These are phyloP conservation scores for Coreius guichenoti DNA, from an alignment of 2,797 vertebrate species.

Conservation along the genomic window DNA sequence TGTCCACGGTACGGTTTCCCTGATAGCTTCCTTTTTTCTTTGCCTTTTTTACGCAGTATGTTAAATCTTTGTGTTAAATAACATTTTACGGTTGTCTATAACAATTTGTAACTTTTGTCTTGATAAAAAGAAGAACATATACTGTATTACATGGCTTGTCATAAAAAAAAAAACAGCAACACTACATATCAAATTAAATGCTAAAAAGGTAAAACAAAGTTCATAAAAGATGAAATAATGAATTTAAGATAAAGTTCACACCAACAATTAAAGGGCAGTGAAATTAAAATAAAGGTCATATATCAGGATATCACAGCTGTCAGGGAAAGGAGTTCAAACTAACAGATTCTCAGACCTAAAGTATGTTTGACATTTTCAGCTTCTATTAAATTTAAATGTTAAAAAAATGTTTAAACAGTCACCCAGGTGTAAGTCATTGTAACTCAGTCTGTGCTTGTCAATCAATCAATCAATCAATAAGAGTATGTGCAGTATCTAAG, in stretches of 20 bases:
- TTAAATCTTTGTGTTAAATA: too few relatives aligned
- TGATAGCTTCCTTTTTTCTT: neutral
- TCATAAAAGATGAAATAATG: slow-evolving; percentile 57
- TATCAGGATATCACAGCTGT: slow-evolving; percentile 56
- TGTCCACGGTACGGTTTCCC: neutral
- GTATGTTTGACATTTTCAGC: slow-evolving; percentile 34
- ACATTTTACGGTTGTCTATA: too few relatives aligned
- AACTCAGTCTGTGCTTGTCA: neutral
- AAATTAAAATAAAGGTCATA: slow-evolving; percentile 66
- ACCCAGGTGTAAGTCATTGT: neutral
- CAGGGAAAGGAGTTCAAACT: slow-evolving; percentile 36
- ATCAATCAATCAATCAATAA: too few relatives aligned
- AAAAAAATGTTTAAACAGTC: neutral
- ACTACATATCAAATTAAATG: slow-evolving; percentile 29
- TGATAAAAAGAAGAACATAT: too few relatives aligned
- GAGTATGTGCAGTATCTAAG: neutral
- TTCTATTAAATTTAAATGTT: neutral
- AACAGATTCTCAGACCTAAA: slow-evolving; percentile 19
- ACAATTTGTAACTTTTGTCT: too few relatives aligned
- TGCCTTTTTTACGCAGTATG: too few relatives aligned
- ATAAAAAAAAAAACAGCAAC: neutral
- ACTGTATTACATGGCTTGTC: too few relatives aligned
- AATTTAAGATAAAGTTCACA: slow-evolving; percentile 68
- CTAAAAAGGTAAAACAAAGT: slow-evolving; percentile 27
- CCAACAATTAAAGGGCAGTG: slow-evolving; percentile 67